Conservation (phyloP, 2,888 invertebrate species). For the Luperina nickerlii region DNA sequence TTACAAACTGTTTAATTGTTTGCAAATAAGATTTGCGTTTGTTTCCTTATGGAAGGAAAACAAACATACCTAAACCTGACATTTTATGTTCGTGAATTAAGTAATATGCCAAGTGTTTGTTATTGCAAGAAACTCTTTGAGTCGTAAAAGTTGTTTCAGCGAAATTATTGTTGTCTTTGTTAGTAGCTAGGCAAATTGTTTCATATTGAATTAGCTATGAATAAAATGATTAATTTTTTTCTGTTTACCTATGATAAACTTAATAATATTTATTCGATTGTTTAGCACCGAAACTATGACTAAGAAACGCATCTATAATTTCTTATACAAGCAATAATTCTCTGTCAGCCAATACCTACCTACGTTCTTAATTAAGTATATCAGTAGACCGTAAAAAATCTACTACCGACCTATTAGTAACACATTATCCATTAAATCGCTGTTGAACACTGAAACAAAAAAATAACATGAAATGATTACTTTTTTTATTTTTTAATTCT, state of each 20-base stretch:
- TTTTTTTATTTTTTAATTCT: background rate
- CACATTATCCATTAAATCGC: background rate
- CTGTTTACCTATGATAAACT: background rate
- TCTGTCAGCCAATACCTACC: background rate
- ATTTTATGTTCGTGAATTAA: slow-evolving; percentile 19
- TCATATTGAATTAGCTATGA: background rate
- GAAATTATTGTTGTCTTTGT: background rate
- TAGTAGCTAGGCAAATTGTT: slow-evolving; percentile 3
- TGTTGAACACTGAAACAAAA: slow-evolving; percentile 5
- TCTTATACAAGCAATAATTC: background rate
- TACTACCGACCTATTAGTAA: background rate
- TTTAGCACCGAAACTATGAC: background rate
- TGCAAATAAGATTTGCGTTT: slow-evolving; percentile 19
- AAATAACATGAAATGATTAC: background rate
- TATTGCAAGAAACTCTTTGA: slow-evolving; percentile 21
- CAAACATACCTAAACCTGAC: slow-evolving; percentile 18
- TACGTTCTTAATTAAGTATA: slow-evolving; percentile 7
- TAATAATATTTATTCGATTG: background rate
- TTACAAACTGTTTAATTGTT: slow-evolving; percentile 24
- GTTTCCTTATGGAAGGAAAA: slow-evolving; percentile 33
- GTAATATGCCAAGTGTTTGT: slow-evolving; percentile 8
- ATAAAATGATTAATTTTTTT: background rate
- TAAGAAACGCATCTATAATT: background rate
- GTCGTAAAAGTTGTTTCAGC: background rate
- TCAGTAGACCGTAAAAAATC: background rate